Percentiles rank a stretch among this genome's conserved stretches.
Conservation (phyloP, 2,797 vertebrate genomes). For the Threskiornis aethiopicus region DNA sequence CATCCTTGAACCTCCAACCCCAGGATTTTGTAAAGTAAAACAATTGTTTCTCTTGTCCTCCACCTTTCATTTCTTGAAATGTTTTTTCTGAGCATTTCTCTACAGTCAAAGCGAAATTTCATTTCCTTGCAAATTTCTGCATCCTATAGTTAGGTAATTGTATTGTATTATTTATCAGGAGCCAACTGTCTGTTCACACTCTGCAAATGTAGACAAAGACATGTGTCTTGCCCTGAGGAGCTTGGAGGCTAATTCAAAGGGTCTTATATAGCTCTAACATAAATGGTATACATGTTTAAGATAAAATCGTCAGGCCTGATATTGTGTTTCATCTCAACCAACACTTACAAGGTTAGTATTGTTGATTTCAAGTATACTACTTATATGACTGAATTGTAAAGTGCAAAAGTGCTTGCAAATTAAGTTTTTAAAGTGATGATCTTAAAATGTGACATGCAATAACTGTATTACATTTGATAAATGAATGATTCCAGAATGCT, state of each 20-base stretch:
- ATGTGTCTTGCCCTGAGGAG: background rate
- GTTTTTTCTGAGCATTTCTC: conserved; percentile 5
- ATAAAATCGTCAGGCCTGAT: background rate
- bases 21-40: background rate
- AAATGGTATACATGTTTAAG: background rate
- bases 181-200: conserved; percentile 10
- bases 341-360: background rate
- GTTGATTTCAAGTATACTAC: background rate
- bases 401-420: background rate
- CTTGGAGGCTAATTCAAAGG: conserved; percentile 2
- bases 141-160: background rate
- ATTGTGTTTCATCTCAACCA: background rate
- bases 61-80: background rate
- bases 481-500: background rate
- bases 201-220: conserved; percentile 16
- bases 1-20: background rate
- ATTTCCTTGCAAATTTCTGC: conserved; percentile 34
- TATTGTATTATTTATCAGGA: conserved; percentile 37
- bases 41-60: background rate
- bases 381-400: background rate
- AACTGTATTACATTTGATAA: background rate
- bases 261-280: background rate
- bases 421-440: background rate
- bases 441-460: background rate
- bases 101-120: conserved; percentile 23